Base-by-base conservation (phyloP, 2,888 invertebrate species). In the Galeopsomyia nigrocyanea region DNA sequence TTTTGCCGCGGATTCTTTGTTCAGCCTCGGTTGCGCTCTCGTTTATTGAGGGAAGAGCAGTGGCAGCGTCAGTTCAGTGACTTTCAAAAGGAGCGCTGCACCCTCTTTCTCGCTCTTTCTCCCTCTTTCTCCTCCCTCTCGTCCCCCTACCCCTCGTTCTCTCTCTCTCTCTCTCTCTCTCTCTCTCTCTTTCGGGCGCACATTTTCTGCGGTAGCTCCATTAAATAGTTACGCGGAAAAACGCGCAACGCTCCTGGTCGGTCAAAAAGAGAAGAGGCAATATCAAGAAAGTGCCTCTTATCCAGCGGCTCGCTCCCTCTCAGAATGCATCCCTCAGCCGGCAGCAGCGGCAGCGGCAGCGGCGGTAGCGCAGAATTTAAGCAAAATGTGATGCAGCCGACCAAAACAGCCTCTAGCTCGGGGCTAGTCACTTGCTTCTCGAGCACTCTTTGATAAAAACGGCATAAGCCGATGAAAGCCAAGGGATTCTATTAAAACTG, bases 171-270 rank as follows among this genome's bases (percentile, higher is more conserved):
- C 39, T 9, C 7, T 19, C 13, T 47, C 49, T 26, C 10, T 22
- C 19, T 56, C 16, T 2, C 64, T 56, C 39, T 22, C 46, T 26
- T 14, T 10, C 46, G 22, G 55, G 5, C 39, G 39, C 39, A 49
- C 55, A 67, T 65, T 72, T 68, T 39, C 39, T 61, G 64, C 46
- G 61, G 55, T 47, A 56, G 22, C 62, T 57, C 69, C 69, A 73
- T 69, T 68, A 73, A 73, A 73, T 73, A 73, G 69, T 69, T 69
- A 69, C 61, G 49, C 19, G 50, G 51, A 65, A 69, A 69, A 73
- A 65, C 53, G 51, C 50, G 49, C 46, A 57, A 46, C 16, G 13
- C 39, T 39, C 39, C 39, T 39, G 39, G 39, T 26, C 46, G 53
- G 50, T 22, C 19, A 55, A 55, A 55, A 21, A 55, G 55, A 22